These are phyloP conservation scores for Paraplagusia blochii DNA, from an alignment of 2,113 vertebrate species.

Conservation along the genomic window DNA sequence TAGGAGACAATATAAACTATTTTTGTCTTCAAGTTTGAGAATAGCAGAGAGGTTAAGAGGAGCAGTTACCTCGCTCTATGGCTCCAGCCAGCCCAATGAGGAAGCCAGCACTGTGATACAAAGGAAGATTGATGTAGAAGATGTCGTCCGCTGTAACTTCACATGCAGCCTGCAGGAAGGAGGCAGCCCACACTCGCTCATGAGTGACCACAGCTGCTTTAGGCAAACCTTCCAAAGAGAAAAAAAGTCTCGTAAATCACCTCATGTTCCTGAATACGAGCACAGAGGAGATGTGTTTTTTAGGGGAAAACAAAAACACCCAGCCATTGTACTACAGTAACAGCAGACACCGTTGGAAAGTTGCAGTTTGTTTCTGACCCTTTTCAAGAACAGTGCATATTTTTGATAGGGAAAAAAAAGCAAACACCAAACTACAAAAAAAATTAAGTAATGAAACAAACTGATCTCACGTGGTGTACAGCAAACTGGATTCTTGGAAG, in stretches of 20 bases:
- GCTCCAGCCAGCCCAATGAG: slow-evolving; percentile 79
- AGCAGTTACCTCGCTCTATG: slow-evolving; percentile 78
- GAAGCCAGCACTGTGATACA: slow-evolving; percentile 85
- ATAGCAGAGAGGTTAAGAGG: not conserved
- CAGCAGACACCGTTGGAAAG: too few relatives aligned
- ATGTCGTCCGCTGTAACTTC: slow-evolving; percentile 74
- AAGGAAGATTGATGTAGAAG: slow-evolving; percentile 82
- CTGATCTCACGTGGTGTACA: not conserved
- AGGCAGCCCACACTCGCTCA: slow-evolving; percentile 67
- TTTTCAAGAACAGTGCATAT: too few relatives aligned
- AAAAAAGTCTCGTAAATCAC: slow-evolving; percentile 1
- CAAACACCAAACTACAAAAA: too few relatives aligned
- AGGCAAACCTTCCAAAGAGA: slow-evolving; percentile 71
- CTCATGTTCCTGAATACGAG: not conserved
- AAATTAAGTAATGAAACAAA: too few relatives aligned
- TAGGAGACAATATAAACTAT: too few relatives aligned
- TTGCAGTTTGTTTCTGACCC: too few relatives aligned
- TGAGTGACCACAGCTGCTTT: slow-evolving; percentile 82
- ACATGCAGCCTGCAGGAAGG: slow-evolving; percentile 50
- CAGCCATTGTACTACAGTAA: not conserved
- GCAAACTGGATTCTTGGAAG: too few relatives aligned
- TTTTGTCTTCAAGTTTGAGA: too few relatives aligned
- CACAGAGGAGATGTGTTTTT: not conserved
- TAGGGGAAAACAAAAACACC: not conserved
- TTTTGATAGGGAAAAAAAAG: too few relatives aligned